These are phyloP conservation scores for Lasaia peninsularis DNA, from an alignment of 1,140 invertebrate species.

Conservation along the genomic window DNA sequence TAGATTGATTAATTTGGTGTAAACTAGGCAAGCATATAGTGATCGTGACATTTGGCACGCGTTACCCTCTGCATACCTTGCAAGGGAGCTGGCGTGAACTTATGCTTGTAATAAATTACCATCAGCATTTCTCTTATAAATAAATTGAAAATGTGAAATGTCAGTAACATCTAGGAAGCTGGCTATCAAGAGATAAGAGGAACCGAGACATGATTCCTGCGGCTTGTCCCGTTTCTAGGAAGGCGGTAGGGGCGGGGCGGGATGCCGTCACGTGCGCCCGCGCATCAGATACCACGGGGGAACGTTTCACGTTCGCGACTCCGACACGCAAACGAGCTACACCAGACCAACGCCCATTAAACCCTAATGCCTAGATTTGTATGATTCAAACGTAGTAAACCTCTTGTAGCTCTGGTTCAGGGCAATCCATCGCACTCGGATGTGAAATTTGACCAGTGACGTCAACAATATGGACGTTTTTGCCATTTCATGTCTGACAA, in stretches of 20 bases:
- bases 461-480: too few relatives aligned
- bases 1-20: background rate
- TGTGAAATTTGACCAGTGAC: too few relatives aligned
- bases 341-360: constrained; percentile 7
- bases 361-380: constrained; percentile 4
- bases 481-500: too few relatives aligned
- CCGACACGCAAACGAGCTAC: constrained; percentile 37
- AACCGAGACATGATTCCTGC: constrained; percentile 20
- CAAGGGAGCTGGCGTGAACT: too few relatives aligned
- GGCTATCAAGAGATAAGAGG: constrained; percentile 11
- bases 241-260: constrained; percentile 33
- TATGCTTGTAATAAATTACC: background rate
- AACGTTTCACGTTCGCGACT: constrained; percentile 40
- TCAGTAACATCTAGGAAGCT: constrained; percentile 16
- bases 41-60: too few relatives aligned
- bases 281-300: constrained; percentile 48
- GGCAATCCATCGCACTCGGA: too few relatives aligned
- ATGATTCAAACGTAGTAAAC: background rate
- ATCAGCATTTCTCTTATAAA: background rate
- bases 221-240: constrained; percentile 40
- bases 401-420: too few relatives aligned
- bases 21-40: too few relatives aligned
- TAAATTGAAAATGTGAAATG: constrained; percentile 28
- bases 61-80: too few relatives aligned
- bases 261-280: constrained; percentile 56